Base-by-base conservation (phyloP, 1,140 invertebrate genomes). In the Agrypnia vestita region DNA sequence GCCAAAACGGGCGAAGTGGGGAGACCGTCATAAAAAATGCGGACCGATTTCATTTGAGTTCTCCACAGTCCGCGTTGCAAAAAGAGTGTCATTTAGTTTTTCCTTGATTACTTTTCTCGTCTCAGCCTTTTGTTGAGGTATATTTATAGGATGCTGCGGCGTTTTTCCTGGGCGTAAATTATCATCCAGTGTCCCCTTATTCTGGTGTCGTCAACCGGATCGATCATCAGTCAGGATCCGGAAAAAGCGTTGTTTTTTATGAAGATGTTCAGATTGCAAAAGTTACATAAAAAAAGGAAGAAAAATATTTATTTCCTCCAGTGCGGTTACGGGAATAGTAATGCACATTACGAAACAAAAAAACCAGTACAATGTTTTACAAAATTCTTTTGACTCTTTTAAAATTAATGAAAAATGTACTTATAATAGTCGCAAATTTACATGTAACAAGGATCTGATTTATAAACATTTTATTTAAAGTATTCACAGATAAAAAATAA, bases 61-160 rank as follows among this genome's bases (percentile, higher is more conserved):
- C 69, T 78, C 69, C 61, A 15, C 21, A 17, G 17, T 44, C 53
- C 75, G 15, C 11, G 35, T 47, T 62, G 25, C 43, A 43, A 76
- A 76, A 78, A 61, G 62, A 71, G 25, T 19, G 49, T 69, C 61
- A 78, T 49, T 78, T 69, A 78, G 76, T 78, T 78, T 78, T 78
- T 55, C 76, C 43, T 71, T 78, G 76, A 78, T 78, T 78, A 78
- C 76, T 78, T 71, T 69, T 49, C 59, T 53, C 51, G 73, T 75
- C 25, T 78, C 61, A 17, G 47, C 55, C 44, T 35, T 15, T 35
- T 78, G 43, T 53, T 15, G 61, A 55, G 64, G 62, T 78, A 56
- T 78, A 78, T 71, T 69, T 69, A 71, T 78, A 71, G 76, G 76
- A 69, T 19, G 46, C 46, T 44, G 13, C 19, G 43, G 44, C 64